Evolutionary conservation across 2,888 invertebrate species (phyloP), one percentile per base, ranked within the genome.

Genomic region (Abrostola tripartita): DNA sequence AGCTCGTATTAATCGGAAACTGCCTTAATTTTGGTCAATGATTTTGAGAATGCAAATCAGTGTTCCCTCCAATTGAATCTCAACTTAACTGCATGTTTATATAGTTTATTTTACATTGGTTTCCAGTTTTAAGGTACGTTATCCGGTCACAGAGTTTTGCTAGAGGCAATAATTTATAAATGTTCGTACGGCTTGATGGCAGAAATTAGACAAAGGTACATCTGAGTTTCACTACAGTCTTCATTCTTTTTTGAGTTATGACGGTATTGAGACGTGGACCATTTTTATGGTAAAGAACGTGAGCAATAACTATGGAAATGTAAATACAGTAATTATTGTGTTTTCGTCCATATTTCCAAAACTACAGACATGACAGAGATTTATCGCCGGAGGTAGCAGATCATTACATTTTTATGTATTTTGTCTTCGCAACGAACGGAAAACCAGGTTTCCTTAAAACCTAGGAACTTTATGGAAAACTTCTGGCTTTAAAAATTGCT

Each of bases 11-110:
- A 87, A 92, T 93, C 91, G 91, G 89, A 92, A 91, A 92, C 91
- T 88, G 83, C 91, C 90, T 91, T 90, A 91, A 93, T 92, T 92
- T 92, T 88, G 86, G 89, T 93, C 91, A 92, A 90, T 92, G 93
- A 90, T 90, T 92, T 90, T 88, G 88, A 84, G 86, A 89, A 94
- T 93, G 91, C 90, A 91, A 92, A 93, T 90, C 85, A 84, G 71
- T 44, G 44, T 5, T 10, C 0, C 0, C 0, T 12, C 0, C 71
- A 71, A 60, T 51, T 59, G 14, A 87, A 76, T 67, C 42, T 79
- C 5, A 55, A 79, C 78, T 64, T 85, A 83, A 51, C 0, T 0
- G 0, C 24, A 66, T 12, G 10, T 2, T n/a, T 14, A 64, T 79
- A 64, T 81, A 71, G 79, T 71, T 47, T 52, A 68, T 64, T 65